Evolutionary conservation across 92 coral and sea anemone species (phyloP), one percentile per base, ranked within the genome.

Genomic region (Zoanthus gigantus): DNA sequence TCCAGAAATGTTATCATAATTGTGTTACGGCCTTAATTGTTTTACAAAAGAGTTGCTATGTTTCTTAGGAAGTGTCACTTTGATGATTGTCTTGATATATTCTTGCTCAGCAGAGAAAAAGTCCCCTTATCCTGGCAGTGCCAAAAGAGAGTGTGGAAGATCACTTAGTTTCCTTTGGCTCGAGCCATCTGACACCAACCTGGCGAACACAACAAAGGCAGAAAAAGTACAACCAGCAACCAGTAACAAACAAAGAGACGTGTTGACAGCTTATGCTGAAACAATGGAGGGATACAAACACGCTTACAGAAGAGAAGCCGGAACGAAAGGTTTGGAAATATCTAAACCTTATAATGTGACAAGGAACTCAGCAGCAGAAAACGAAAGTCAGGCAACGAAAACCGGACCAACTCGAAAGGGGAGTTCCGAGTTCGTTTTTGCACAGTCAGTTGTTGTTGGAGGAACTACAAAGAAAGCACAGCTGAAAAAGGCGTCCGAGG

Each of bases 381-480:
- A n/a, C 80, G 46, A 5, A 17, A 1, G 44, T 13, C n/a, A 76
- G 50, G 50, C 23, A 63, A 28, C 65, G 48, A 37, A 6, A 47
- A 3, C 65, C 54, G 65, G 9, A 50, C 45, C 16, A 3, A 6
- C 66, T 77, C 17, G 42, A 30, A 53, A 16, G 48, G 6, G 82
- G 29, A 50, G 63, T 56, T 77, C 82, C 9, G 68, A 32, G 46
- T 30, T 54, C 29, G 44, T 77, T 17, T 77, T 54, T 56, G 68
- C 68, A 2, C 46, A 77, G 10, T 67, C 82, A 5, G 68, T 77
- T 18, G 44, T 77, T 77, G 48, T 77, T 15, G 67, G 82, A 11
- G 82, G 67, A 77, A 13, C 82, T 8, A 77, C 82, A 0, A 63
- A 63, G 15, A 53, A 77, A 58, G 82, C 82, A 4, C 68, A 77